Evolutionary conservation across 2,797 vertebrate species (phyloP), one percentile per base, ranked within the genome.

Genomic region (Neosalanx taihuensis): DNA sequence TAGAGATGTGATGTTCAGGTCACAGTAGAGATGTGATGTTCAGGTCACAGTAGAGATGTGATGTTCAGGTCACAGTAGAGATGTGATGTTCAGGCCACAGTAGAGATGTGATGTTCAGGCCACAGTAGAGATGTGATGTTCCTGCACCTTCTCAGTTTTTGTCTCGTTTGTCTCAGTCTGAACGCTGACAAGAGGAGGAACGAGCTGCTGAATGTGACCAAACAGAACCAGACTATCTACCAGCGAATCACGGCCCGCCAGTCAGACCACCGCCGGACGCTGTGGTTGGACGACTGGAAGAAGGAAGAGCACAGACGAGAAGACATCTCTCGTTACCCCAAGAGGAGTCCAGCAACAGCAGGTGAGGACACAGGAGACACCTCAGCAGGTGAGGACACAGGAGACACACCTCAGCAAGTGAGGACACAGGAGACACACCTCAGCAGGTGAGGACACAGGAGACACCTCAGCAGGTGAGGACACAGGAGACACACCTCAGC

Each of bases 211-310:
- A 79, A 80, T 68, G 81, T 94, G 69, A 72, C 80, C 5, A 78
- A 35, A 6, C 89, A 94, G 81, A 95, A 95, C 79, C 90, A 86
- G 73, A 87, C 72, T 57, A 90, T 94, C 49, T 83, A 90, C 64
- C 87, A 89, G 62, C 85, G 91, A 63, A 90, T 94, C 80, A 86
- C 71, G 0, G 71, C 71, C 0, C 85, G 87, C 3, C 80, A 90
- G 80, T 93, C 92, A 0, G 86, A 92, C 71, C 91, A 93, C 69
- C 83, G 85, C 1, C 88, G 83, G 4, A 83, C 85, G 65, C 67
- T 81, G 26, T 93, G 91, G 91, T 67, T 89, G 72, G 84, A 87
- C 0, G 84, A 91, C 70, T 94, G 92, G 93, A 80, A 91, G 74
- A 88, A 53, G 77, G 73, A 66, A 0, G 79, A 88, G 80, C 76